phyloP scores from a whole-genome alignment of 2,113 vertebrate species.

The Panthera uncia region DNA sequence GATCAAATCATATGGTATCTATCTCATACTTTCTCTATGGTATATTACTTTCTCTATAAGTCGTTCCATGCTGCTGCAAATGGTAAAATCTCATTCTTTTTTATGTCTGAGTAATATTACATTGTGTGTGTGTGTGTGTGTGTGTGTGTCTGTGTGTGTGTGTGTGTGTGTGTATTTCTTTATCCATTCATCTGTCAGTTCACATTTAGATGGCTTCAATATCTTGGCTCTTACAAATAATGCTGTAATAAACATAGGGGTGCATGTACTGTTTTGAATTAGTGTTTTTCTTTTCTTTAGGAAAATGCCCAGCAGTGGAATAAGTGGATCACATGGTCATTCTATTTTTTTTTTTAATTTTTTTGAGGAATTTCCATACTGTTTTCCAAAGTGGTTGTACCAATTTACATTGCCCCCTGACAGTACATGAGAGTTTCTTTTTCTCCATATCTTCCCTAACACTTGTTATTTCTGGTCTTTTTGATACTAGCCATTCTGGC shows the following conservation, averaged over 20 bases:
- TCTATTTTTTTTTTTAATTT: not conserved
- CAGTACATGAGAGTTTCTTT: not conserved
- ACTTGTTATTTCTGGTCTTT: not conserved
- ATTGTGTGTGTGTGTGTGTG: not conserved
- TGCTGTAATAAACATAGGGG: not conserved
- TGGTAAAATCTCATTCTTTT: not conserved
- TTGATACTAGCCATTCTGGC: not conserved
- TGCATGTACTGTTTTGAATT: not conserved
- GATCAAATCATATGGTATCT: not conserved
- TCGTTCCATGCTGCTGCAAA: not conserved
- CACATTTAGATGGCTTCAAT: not conserved
- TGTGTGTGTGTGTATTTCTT: not conserved
- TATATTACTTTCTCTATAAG: not conserved
- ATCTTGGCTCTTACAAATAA: not conserved
- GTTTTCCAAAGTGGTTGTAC: not conserved
- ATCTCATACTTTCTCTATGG: not conserved
- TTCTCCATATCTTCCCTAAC: not conserved
- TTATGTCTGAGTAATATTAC: not conserved
- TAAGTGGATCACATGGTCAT: not conserved
- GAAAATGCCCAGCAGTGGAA: not conserved
- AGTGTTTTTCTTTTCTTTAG: not conserved
- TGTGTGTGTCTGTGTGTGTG: not conserved
- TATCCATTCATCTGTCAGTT: not conserved
- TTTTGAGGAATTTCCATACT: not conserved
- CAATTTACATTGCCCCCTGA: not conserved